Percentiles rank a stretch among this genome's conserved stretches.
These are phyloP conservation scores for Brenthis daphne DNA, from an alignment of 2,888 invertebrate genomes.

Conservation along the genomic window DNA sequence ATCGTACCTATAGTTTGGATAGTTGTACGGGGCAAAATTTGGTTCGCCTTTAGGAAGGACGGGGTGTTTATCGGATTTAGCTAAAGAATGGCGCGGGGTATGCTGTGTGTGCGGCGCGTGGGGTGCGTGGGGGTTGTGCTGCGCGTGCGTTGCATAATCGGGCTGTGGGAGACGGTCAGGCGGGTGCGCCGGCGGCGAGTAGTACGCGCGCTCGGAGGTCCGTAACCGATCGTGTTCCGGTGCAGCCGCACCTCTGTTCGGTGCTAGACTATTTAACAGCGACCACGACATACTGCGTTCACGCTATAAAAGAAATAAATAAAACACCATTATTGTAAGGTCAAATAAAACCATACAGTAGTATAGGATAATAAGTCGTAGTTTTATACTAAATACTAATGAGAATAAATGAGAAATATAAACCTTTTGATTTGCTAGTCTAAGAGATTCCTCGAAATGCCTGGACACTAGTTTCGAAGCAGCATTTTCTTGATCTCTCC, in stretches of 20 bases:
- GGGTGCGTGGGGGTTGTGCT: conserved; percentile 46
- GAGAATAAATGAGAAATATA: conserved; percentile 32
- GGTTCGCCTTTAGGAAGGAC: conserved; percentile 84
- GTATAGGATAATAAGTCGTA: no score
- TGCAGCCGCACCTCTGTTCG: conserved; percentile 59
- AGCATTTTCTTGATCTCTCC: conserved; percentile 85
- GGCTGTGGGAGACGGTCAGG: conserved; percentile 52
- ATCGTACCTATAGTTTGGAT: conserved; percentile 84
- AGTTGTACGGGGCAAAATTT: conserved; percentile 85
- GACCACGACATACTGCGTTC: conserved; percentile 82
- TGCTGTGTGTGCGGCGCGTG: conserved; percentile 60
- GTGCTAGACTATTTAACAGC: conserved; percentile 78
- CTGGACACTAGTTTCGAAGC: conserved; percentile 92
- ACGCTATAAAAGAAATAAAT: conserved; percentile 63
- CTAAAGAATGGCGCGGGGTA: conserved; percentile 56
- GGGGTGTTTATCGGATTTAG: conserved; percentile 68
- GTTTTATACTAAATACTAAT: no score
- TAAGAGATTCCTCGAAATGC: conserved; percentile 94
- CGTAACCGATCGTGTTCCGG: conserved; percentile 58
- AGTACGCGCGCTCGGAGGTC: conserved; percentile 58
- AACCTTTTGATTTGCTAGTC: conserved; percentile 90
- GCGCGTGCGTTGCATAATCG: conserved; percentile 55
- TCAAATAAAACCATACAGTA: not conserved
- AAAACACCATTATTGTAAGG: conserved; percentile 17
- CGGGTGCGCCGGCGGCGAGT: conserved; percentile 49